Evolutionary conservation across 2,113 vertebrate species (phyloP).

Genomic region (Protobothrops flavoviridis): DNA sequence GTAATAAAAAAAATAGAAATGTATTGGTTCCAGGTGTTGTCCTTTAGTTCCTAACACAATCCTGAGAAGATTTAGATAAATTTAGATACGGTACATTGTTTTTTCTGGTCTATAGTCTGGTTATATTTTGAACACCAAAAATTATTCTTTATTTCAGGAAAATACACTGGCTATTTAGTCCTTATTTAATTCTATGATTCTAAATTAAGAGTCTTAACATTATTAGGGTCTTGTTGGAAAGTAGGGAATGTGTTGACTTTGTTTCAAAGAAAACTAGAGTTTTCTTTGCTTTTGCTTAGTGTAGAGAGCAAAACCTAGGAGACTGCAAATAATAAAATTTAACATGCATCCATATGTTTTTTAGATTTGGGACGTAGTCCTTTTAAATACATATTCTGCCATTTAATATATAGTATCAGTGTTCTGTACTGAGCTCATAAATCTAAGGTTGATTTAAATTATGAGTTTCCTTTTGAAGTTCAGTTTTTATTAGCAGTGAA

Average conservation of each 20-base stretch:
- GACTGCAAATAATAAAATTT: slow-evolving; percentile 20
- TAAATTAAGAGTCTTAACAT: background rate
- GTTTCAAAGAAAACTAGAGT: background rate
- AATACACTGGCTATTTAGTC: background rate
- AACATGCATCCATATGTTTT: slow-evolving; percentile 2
- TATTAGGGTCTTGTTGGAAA: background rate
- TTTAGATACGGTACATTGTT: background rate
- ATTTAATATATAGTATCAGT: slow-evolving; percentile 8
- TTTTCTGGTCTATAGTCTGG: background rate
- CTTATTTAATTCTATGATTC: background rate
- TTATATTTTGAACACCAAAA: background rate
- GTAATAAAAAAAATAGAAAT: background rate
- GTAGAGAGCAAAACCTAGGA: background rate
- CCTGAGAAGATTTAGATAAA: background rate
- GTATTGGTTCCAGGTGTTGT: background rate
- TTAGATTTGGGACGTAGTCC: slow-evolving; percentile 12
- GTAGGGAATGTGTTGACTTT: background rate
- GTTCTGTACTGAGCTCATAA: slow-evolving; percentile 49
- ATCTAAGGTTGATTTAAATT: slow-evolving; percentile 58
- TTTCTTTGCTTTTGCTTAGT: background rate
- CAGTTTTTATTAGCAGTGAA: slow-evolving; percentile 59
- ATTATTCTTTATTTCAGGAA: background rate
- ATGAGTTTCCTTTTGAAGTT: slow-evolving; percentile 54
- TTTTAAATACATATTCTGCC: slow-evolving; percentile 20
- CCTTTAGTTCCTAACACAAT: background rate